Conservation (phyloP, 2,113 vertebrate genomes). For the Haliaeetus leucogaster region DNA sequence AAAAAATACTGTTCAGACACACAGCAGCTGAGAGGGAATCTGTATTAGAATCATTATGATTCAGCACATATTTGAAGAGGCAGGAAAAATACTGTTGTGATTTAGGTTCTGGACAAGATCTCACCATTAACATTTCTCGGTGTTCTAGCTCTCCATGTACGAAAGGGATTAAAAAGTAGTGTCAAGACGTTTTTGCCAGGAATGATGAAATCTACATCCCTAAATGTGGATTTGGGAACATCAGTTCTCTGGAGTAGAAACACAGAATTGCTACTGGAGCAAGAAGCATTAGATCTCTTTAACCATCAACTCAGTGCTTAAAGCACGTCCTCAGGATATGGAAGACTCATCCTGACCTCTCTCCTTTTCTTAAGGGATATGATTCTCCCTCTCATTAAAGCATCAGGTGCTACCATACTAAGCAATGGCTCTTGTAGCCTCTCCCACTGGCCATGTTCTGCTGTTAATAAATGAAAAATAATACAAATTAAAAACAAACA, state of each 20-base stretch:
- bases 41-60: neutral
- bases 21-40: neutral
- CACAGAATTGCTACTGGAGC: neutral
- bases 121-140: neutral
- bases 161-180: neutral
- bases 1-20: neutral
- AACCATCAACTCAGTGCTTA: neutral
- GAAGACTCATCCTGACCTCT: neutral
- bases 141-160: neutral
- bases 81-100: neutral
- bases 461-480: neutral
- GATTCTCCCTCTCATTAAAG: neutral
- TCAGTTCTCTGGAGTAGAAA: neutral
- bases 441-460: neutral
- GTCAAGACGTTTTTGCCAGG: neutral
- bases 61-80: neutral
- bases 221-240: neutral
- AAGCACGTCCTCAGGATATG: neutral
- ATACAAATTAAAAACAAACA: too few species aligned
- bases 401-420: neutral
- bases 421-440: neutral
- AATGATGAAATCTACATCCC: neutral
- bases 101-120: neutral
- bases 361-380: neutral
- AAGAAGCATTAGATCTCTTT: neutral